These are phyloP conservation scores for Mythimna albipuncta DNA, from an alignment of 2,888 invertebrate species.

Conservation along the genomic window DNA sequence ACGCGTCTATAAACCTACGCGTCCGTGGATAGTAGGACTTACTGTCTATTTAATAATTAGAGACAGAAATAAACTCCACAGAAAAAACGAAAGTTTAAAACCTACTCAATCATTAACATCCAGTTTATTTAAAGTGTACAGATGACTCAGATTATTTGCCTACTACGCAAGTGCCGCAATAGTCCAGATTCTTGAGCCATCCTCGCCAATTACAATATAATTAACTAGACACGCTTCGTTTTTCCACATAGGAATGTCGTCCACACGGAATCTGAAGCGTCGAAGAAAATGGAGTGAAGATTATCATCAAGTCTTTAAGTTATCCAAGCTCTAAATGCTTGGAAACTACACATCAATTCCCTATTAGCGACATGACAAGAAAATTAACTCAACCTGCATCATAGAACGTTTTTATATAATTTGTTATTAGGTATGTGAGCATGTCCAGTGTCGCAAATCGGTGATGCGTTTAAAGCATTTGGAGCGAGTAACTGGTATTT, in stretches of 20 bases:
- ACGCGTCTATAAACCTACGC: too few relatives aligned
- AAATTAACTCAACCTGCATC: conserved; percentile 65
- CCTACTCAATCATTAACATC: neutral
- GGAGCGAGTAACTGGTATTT: conserved; percentile 48
- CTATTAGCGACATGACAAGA: conserved; percentile 71
- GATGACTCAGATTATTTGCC: conserved; percentile 43
- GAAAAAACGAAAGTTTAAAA: conserved; percentile 6
- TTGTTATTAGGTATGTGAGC: conserved; percentile 60
- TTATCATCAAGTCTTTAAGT: conserved; percentile 59
- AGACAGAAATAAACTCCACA: neutral
- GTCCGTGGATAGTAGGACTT: too few relatives aligned
- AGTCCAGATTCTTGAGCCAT: conserved; percentile 45
- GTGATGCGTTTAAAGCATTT: conserved; percentile 50
- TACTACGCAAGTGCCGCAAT: conserved; percentile 41
- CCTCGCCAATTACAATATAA: conserved; percentile 63
- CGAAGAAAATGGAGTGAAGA: conserved; percentile 67
- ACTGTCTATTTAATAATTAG: neutral
- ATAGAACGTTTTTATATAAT: conserved; percentile 63
- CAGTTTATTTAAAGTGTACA: neutral
- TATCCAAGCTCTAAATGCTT: conserved; percentile 66
- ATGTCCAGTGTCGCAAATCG: conserved; percentile 50
- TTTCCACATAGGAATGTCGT: conserved; percentile 59
- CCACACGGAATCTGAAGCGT: conserved; percentile 62
- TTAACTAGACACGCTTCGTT: conserved; percentile 51
- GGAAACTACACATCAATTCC: conserved; percentile 71